Evolutionary conservation across 2,888 invertebrate species (phyloP), one percentile per base, ranked within the genome.

Genomic region (Pterostichus niger): DNA sequence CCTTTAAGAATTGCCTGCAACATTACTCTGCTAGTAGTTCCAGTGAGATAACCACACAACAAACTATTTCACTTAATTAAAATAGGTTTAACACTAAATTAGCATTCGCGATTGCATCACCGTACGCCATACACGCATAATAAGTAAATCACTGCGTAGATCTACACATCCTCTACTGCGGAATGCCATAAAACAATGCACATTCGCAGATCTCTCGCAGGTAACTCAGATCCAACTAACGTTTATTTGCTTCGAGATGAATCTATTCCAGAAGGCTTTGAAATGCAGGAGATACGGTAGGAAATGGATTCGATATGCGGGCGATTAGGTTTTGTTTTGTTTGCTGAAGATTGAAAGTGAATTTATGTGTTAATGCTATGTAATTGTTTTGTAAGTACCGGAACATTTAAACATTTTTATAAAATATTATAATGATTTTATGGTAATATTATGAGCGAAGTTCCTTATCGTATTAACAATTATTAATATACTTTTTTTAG

Each of bases 51-150:
- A 77, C 31, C n/a, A n/a, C 52, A 33, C 56, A 71, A 64, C 64
- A 54, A 54, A 56, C 52, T 56, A 76, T 54, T 76, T 52, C 64
- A 61, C 52, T 80, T 80, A 80, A 80, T 80, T 80, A 80, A 80
- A 64, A 64, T 80, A 49, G 52, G 64, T 80, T 80, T 80, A 77
- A 33, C 52, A 68, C 24, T 24, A 56, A 77, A 80, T 80, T 64
- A 49, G 68, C 80, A 80, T 80, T 80, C n/a, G 17, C 44, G 68
- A 71, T 71, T 71, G 68, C 68, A 71, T 71, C 68, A 71, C 68
- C 68, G 44, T 15, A 13, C 44, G 13, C 44, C 9, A 13, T 15
- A 6, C 68, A 71, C 68, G 68, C 68, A 71, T 71, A 71, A 71
- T 71, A 71, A 71, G 68, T 71, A 71, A 71, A 71, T 71, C 68